phyloP scores from a whole-genome alignment of 1,140 invertebrate genomes.

The Mercenaria mercenaria region DNA sequence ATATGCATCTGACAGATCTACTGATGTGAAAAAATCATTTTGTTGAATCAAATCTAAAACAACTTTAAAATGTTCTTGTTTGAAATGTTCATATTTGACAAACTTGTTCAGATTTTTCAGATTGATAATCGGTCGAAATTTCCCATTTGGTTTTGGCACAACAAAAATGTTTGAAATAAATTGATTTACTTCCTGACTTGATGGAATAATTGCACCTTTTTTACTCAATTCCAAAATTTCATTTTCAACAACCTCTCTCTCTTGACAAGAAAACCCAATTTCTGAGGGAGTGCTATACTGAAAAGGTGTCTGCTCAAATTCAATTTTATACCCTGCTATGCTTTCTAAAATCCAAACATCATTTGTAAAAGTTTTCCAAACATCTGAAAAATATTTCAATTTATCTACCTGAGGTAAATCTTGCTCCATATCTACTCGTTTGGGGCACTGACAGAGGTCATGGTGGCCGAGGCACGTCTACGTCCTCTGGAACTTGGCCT shows the following conservation, averaged over 20 bases:
- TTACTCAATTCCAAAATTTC: background rate
- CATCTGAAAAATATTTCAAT: background rate
- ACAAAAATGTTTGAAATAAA: conserved; percentile 67
- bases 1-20: conserved; percentile 26
- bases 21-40: conserved; percentile 46
- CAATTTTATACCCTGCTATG: background rate
- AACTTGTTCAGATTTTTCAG: conserved; percentile 63
- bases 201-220: conserved; percentile 36
- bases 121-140: conserved; percentile 61
- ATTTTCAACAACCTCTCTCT: background rate
- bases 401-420: background rate
- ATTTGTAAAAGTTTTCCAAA: conserved; percentile 23
- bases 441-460: background rate
- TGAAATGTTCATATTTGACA: conserved; percentile 66
- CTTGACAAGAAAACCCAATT: background rate
- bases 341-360: conserved; percentile 45
- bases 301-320: background rate
- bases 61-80: conserved; percentile 24
- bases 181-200: background rate
- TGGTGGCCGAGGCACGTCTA: background rate
- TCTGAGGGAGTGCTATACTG: background rate
- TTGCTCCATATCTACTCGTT: background rate
- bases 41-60: conserved; percentile 51
- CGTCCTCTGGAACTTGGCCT: background rate
- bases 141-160: conserved; percentile 48